Conservation (phyloP, 2,888 invertebrate genomes). For the Agrochola lychnidis region DNA sequence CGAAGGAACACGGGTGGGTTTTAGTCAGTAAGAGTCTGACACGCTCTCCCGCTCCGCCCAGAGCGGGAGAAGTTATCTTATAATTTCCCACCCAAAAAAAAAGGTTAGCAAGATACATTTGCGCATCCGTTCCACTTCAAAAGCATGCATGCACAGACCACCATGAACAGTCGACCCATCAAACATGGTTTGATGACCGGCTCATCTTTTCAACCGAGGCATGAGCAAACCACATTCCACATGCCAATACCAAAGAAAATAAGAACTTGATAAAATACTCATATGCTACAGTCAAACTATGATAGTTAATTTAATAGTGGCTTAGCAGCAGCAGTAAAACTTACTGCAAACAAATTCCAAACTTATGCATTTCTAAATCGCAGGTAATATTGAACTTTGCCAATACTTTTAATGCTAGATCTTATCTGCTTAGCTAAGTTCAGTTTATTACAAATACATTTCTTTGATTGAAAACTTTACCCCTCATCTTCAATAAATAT, state of each 20-base stretch:
- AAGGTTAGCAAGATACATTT: not conserved
- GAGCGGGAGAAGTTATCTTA: too few species aligned
- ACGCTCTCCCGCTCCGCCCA: too few species aligned
- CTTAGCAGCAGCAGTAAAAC: not conserved
- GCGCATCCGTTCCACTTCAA: not conserved
- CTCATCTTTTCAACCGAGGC: not conserved
- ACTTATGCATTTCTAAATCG: slow-evolving; percentile 28
- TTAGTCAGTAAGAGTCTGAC: too few species aligned
- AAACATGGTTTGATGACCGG: not conserved
- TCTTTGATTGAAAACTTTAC: not conserved
- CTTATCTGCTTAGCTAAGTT: not conserved
- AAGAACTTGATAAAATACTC: too few species aligned
- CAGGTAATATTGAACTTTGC: slow-evolving; percentile 23
- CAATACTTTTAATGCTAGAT: slow-evolving; percentile 16
- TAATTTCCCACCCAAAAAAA: too few species aligned
- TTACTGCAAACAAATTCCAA: slow-evolving; percentile 22
- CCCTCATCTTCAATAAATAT: not conserved
- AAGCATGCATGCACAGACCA: not conserved
- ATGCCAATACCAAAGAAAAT: too few species aligned
- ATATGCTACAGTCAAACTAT: too few species aligned
- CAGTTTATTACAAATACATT: slow-evolving; percentile 15
- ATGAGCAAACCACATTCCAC: too few species aligned
- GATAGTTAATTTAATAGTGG: too few species aligned
- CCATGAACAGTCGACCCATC: not conserved
- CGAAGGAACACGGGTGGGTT: too few species aligned